These are phyloP conservation scores for Heteronetta atricapilla DNA, from an alignment of 2,113 vertebrate species.

Conservation along the genomic window DNA sequence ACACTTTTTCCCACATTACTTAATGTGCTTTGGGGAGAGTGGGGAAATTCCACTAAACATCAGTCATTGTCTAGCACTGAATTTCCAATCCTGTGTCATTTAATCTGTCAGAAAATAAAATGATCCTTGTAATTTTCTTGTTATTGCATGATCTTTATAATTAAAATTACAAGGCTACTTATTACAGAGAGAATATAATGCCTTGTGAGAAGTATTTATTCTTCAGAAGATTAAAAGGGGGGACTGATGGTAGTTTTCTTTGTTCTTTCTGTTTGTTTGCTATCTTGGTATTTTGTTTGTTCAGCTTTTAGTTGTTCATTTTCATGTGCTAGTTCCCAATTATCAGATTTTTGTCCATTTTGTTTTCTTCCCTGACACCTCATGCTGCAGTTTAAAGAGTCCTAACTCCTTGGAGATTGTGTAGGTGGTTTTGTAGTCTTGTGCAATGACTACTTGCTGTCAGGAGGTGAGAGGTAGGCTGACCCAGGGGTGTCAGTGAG, in stretches of 20 bases:
- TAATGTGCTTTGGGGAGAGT: background rate
- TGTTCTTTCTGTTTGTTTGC: background rate
- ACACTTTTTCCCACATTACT: background rate
- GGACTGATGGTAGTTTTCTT: background rate
- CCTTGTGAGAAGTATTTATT: background rate
- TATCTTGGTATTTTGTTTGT: background rate
- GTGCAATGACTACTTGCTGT: background rate
- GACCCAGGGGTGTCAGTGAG: background rate
- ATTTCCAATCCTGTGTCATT: background rate
- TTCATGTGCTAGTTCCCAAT: background rate
- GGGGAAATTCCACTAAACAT: background rate
- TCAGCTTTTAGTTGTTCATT: background rate
- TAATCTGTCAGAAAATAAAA: conserved; percentile 25
- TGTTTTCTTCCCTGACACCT: background rate
- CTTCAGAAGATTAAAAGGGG: background rate
- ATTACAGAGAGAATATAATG: background rate
- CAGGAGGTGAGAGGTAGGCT: fast-evolving
- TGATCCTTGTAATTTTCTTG: conserved; percentile 38
- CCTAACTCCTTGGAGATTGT: background rate
- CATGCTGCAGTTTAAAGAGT: background rate
- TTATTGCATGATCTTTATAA: conserved; percentile 10
- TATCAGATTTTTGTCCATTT: background rate
- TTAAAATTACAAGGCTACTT: conserved; percentile 5
- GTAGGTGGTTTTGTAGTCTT: background rate
- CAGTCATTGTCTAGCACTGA: background rate